Evolutionary conservation across 2,797 vertebrate genomes (phyloP), one percentile per base, ranked within the genome.

Genomic region (Eptatretus atami): DNA sequence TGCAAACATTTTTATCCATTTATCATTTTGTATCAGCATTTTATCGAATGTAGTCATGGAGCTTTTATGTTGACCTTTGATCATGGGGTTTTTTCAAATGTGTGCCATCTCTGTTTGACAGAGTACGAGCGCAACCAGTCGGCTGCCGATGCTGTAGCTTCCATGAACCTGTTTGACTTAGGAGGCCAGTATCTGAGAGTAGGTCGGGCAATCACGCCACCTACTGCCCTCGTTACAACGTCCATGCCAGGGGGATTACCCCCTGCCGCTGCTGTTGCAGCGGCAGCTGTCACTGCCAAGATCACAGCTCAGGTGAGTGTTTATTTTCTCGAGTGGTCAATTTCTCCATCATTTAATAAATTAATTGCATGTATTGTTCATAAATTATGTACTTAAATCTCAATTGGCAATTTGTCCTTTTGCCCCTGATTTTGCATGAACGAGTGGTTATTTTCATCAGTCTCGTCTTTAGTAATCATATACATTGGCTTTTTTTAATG

Each of bases 91-190:
- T 44, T 8, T 44, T 8, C 31, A 44, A 44, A 44, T 4, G 19
- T 60, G 55, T 60, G 55, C 19, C 14, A 14, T 15, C 19, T 6
- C 19, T 19, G 55, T 19, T 60, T 9, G 14, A 6, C 3, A 60
- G 55, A 60, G 55, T 60, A 60, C 55, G 55, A 60, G 14, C 14
- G 19, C 14, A 14, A 14, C 19, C 55, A 60, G 55, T 60, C 55
- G 19, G 55, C 55, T 9, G 3, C 19, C 14, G 55, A 60, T 60
- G 55, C 55, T 19, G 55, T 60, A 15, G 55, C 55, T 60, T 60
- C 55, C 55, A 60, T 60, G 55, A 60, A 60, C 55, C 55, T 60
- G 14, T 60, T 60, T 60, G 55, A 60, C 55, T 19, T 60, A 6
- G 55, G 55, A 19, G 55, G 55, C 19, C 55, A 60, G 55, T 60